A percentile compares a stretch with the other conserved stretches of the same genome.
phyloP scores from a whole-genome alignment of 92 coral and sea anemone genomes.

The Scolanthus callimorphus region DNA sequence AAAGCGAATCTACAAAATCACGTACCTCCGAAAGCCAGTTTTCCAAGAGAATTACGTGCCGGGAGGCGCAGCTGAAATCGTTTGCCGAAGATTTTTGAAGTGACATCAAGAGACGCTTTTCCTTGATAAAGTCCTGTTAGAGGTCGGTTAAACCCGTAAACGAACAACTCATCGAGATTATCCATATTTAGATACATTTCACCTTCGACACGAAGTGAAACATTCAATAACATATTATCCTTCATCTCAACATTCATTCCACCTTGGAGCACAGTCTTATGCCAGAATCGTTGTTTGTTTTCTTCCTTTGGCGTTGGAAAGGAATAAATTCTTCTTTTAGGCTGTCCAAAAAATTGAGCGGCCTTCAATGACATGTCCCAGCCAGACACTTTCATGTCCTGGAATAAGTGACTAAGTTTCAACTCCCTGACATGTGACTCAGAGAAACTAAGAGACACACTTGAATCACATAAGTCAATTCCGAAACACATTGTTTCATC shows the following conservation, averaged over 20 bases:
- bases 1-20: no score
- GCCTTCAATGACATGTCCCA: slow-evolving; percentile 17
- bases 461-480: slow-evolving; percentile 21
- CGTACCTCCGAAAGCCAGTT: slow-evolving; percentile 1
- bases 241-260: slow-evolving; percentile 6
- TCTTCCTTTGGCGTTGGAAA: no score
- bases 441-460: slow-evolving; percentile 7
- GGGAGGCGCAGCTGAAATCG: neutral
- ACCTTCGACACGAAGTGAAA: slow-evolving; percentile 10
- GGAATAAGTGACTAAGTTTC: slow-evolving; percentile 1
- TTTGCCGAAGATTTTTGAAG: slow-evolving; percentile 6
- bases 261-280: slow-evolving; percentile 12
- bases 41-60: slow-evolving; percentile 2
- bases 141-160: slow-evolving; percentile 7
- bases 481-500: slow-evolving; percentile 11
- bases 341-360: no score
- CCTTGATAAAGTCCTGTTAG: slow-evolving; percentile 9
- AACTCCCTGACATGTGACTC: neutral
- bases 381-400: slow-evolving; percentile 11
- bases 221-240: neutral
- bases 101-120: slow-evolving; percentile 13
- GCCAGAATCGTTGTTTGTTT: no score
- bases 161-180: slow-evolving; percentile 4
- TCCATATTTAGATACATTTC: slow-evolving; percentile 3
- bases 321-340: no score